Conservation (phyloP, 2,888 invertebrate species). For the Argyresthia goedartella region DNA sequence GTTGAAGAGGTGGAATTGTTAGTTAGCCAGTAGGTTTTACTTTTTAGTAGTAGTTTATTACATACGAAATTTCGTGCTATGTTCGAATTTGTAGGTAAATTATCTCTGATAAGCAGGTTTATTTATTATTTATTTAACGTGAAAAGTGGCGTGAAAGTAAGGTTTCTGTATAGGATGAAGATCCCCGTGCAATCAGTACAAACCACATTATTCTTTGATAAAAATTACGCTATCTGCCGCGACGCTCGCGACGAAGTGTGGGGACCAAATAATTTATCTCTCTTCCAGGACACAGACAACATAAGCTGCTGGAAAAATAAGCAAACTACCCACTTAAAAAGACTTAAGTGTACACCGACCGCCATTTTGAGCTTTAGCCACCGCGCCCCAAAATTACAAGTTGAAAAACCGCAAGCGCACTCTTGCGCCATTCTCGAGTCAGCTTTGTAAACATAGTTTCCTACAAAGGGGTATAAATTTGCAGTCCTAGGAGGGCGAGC, state of each 20-base stretch:
- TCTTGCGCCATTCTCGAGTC: slow-evolving; percentile 30
- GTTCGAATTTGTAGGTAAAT: too few relatives aligned
- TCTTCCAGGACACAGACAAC: slow-evolving; percentile 54
- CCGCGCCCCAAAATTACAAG: slow-evolving; percentile 33
- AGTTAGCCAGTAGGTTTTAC: too few relatives aligned
- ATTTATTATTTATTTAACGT: too few relatives aligned
- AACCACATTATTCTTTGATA: slow-evolving; percentile 65
- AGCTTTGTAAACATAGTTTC: slow-evolving; percentile 32
- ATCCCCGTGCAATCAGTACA: slow-evolving; percentile 43
- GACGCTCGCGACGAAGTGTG: slow-evolving; percentile 52
- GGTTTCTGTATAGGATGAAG: too few relatives aligned
- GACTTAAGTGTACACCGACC: slow-evolving; percentile 23
- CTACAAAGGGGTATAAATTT: slow-evolving; percentile 58
- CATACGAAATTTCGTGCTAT: too few relatives aligned
- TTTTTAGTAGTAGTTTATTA: too few relatives aligned
- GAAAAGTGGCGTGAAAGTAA: too few relatives aligned
- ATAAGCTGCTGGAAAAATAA: slow-evolving; percentile 63
- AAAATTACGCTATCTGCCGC: slow-evolving; percentile 60
- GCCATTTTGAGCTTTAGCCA: slow-evolving; percentile 26
- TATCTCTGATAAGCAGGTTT: too few relatives aligned
- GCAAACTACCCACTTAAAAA: slow-evolving; percentile 62
- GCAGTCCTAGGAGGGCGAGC: slow-evolving; percentile 26
- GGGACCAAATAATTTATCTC: slow-evolving; percentile 65
- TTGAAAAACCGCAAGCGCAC: slow-evolving; percentile 28
- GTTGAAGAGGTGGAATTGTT: too few relatives aligned